Evolutionary conservation across 2,113 vertebrate species (phyloP).

Genomic region (Prolemur simus): DNA sequence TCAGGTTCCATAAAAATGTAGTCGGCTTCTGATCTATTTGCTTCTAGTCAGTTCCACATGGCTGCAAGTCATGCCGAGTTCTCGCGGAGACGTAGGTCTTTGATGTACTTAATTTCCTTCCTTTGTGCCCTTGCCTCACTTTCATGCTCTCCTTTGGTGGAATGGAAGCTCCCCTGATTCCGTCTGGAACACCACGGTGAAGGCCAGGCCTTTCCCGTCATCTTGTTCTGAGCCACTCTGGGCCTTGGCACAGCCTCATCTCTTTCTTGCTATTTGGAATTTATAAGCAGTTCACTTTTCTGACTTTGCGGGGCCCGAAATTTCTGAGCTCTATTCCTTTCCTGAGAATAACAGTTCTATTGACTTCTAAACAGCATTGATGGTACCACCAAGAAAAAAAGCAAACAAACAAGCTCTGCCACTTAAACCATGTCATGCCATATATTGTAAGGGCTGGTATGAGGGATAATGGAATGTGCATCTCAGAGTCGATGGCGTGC

Average conservation of each 20-base stretch:
- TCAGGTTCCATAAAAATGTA: not conserved
- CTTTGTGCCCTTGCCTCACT: not conserved
- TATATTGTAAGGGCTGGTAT: not conserved
- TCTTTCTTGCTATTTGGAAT: not conserved
- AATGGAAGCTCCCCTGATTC: not conserved
- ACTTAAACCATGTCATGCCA: not conserved
- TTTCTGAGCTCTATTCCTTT: not conserved
- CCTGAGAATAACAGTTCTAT: not conserved
- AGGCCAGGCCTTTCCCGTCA: not conserved
- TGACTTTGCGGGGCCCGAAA: not conserved
- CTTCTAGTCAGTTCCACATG: not conserved
- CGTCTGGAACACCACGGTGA: not conserved
- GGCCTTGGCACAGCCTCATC: not conserved
- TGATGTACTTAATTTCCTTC: not conserved
- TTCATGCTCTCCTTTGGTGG: not conserved
- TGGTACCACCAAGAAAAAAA: not conserved
- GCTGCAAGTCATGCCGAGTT: not conserved
- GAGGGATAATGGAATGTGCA: accelerated
- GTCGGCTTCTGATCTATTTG: not conserved
- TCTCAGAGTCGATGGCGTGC: too few species aligned
- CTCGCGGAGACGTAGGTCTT: not conserved
- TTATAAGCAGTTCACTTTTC: not conserved
- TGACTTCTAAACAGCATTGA: not conserved
- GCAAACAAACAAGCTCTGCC: not conserved
- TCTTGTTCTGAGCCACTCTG: not conserved